phyloP scores from a whole-genome alignment of 2,797 vertebrate species.

The Calcarius lapponicus region DNA sequence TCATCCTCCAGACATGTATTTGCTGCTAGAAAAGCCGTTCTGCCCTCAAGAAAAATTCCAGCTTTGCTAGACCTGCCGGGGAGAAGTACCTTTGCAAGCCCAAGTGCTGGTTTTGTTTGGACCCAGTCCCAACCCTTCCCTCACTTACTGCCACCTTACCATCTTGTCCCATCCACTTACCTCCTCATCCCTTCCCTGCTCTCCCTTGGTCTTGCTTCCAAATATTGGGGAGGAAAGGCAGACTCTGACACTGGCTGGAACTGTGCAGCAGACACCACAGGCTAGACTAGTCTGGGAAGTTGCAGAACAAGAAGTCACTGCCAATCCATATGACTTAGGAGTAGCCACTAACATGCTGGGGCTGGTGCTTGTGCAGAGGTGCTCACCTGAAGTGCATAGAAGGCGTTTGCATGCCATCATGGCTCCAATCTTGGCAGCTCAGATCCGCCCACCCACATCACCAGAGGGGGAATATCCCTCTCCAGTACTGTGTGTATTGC shows the following conservation, averaged over 20 bases:
- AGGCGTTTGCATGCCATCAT: fast-evolving
- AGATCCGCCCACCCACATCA: neutral
- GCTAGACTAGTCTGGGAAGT: neutral
- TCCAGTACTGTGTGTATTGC: neutral
- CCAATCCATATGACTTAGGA: neutral
- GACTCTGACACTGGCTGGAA: neutral
- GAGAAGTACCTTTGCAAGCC: neutral
- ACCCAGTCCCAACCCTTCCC: neutral
- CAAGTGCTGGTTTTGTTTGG: neutral
- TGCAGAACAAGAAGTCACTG: neutral
- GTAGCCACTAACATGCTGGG: fast-evolving
- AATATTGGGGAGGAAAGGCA: neutral
- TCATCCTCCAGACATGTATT: neutral
- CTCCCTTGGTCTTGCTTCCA: neutral
- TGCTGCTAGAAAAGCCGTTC: neutral
- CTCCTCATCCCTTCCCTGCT: neutral
- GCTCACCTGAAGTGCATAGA: neutral
- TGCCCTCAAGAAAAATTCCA: neutral
- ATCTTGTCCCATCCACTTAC: neutral
- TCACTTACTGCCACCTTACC: neutral
- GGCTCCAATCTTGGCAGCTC: fast-evolving
- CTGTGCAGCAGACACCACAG: neutral
- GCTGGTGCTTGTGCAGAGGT: neutral
- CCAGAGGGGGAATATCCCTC: neutral
- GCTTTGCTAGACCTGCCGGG: neutral